Conservation (phyloP, 2,888 invertebrate genomes). For the Pilophorus perplexus region DNA sequence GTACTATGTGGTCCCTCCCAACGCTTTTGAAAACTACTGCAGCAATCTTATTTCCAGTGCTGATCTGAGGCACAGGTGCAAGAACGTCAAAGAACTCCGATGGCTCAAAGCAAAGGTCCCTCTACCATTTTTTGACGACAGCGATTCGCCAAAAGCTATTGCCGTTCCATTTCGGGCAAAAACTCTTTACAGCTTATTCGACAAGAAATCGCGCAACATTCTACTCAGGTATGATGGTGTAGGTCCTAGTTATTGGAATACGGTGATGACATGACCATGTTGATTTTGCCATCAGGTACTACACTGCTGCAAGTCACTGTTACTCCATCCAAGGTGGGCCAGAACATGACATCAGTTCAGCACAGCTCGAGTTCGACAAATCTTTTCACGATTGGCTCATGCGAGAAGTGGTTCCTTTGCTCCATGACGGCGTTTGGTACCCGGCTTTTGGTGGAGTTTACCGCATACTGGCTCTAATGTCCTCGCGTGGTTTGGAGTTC, state of each 20-base stretch:
- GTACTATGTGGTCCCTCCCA: conserved; percentile 28
- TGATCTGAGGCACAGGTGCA: background rate
- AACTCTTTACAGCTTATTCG: conserved; percentile 56
- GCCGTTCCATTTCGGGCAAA: conserved; percentile 61
- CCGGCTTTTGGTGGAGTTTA: conserved; percentile 58
- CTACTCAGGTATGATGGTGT: conserved; percentile 54
- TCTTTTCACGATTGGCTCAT: conserved; percentile 35
- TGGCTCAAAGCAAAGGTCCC: conserved; percentile 52
- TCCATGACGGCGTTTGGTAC: conserved; percentile 62
- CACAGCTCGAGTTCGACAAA: background rate
- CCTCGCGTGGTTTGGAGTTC: background rate
- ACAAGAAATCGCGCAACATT: conserved; percentile 54
- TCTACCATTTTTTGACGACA: conserved; percentile 62
- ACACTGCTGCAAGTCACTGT: conserved; percentile 10
- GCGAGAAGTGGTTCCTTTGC: conserved; percentile 55
- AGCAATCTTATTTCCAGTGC: conserved; percentile 5
- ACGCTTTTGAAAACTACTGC: background rate
- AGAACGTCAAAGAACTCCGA: too few species aligned
- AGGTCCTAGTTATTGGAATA: too few species aligned
- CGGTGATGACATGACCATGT: background rate
- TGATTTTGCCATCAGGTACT: conserved; percentile 2
- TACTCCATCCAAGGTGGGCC: background rate
- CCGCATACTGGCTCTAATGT: conserved; percentile 47
- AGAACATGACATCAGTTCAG: background rate
- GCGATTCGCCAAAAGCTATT: conserved; percentile 57